phyloP scores from a whole-genome alignment of 64 coral and sea anemone species.

The Montipora sp. region DNA sequence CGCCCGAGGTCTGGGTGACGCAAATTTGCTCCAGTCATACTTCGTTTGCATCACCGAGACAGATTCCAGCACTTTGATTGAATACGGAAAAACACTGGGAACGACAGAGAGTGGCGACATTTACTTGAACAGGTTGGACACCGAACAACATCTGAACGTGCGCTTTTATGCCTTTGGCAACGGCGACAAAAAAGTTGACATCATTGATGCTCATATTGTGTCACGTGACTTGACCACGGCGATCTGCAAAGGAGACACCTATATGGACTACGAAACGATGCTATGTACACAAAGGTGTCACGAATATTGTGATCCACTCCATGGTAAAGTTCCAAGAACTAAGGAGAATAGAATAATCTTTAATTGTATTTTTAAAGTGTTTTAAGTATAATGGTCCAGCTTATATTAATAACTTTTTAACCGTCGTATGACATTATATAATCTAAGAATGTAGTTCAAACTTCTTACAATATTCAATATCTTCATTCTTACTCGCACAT shows the following conservation, averaged over 20 bases:
- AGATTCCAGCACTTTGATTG: slow-evolving; percentile 23
- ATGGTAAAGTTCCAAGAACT: not conserved
- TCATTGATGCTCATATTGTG: slow-evolving; percentile 39
- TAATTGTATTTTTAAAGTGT: too few species aligned
- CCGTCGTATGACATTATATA: too few species aligned
- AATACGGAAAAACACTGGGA: slow-evolving; percentile 67
- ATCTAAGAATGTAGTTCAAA: too few species aligned
- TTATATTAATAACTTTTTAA: too few species aligned
- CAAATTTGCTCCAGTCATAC: slow-evolving; percentile 39
- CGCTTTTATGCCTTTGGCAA: slow-evolving; percentile 73
- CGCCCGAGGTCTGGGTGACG: slow-evolving; percentile 41
- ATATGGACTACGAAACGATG: not conserved
- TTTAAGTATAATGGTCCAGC: too few species aligned
- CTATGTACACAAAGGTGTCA: slow-evolving; percentile 59
- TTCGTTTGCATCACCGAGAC: slow-evolving; percentile 66
- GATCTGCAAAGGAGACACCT: slow-evolving; percentile 55
- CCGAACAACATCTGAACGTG: not conserved
- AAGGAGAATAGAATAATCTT: not conserved
- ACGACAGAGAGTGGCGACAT: slow-evolving; percentile 48
- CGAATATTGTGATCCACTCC: slow-evolving; percentile 53
- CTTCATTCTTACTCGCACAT: not conserved
- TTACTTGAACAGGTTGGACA: slow-evolving; percentile 39
- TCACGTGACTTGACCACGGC: slow-evolving; percentile 41
- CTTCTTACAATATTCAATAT: not conserved
- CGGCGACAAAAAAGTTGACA: not conserved